Percentiles rank a stretch among this genome's conserved stretches.
These are phyloP conservation scores for Ganaspis brasiliensis DNA, from an alignment of 2,888 invertebrate species.

Conservation along the genomic window DNA sequence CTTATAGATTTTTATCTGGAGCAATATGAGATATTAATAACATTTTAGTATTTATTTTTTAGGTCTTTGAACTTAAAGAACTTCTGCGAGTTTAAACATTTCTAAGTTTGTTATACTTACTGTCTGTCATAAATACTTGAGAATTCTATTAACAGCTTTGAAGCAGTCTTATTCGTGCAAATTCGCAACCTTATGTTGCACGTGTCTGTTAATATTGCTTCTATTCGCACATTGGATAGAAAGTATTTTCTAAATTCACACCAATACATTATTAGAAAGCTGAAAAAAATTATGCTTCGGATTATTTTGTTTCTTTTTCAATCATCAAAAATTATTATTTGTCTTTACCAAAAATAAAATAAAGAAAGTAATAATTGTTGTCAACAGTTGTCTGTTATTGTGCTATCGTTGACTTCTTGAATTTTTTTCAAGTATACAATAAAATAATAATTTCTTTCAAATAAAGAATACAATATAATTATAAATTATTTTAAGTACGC, in stretches of 20 bases:
- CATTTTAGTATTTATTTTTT: not conserved
- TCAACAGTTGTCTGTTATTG: too few relatives aligned
- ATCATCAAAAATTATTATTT: too few relatives aligned
- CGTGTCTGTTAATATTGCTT: conserved; percentile 44
- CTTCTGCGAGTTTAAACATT: not conserved
- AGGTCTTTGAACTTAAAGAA: not conserved
- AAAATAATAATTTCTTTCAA: too few relatives aligned
- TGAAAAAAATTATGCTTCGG: not conserved
- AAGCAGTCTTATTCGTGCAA: conserved; percentile 39
- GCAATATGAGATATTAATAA: too few relatives aligned
- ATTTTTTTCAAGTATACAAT: too few relatives aligned
- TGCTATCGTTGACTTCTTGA: too few relatives aligned
- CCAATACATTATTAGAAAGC: not conserved
- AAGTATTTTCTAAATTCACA: conserved; percentile 44
- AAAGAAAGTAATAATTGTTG: too few relatives aligned
- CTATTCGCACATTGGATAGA: conserved; percentile 45
- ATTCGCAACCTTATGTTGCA: conserved; percentile 42
- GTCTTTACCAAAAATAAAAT: too few relatives aligned
- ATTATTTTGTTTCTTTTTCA: too few relatives aligned
- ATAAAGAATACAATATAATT: too few relatives aligned
- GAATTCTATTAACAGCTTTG: conserved; percentile 41
- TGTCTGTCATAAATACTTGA: conserved; percentile 11
- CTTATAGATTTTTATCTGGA: too few relatives aligned
- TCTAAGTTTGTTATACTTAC: conserved; percentile 26
- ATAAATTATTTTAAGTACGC: too few relatives aligned